Percentiles rank a stretch among this genome's conserved stretches.
These are phyloP conservation scores for Encarsia formosa DNA, from an alignment of 2,888 invertebrate species.

Conservation along the genomic window DNA sequence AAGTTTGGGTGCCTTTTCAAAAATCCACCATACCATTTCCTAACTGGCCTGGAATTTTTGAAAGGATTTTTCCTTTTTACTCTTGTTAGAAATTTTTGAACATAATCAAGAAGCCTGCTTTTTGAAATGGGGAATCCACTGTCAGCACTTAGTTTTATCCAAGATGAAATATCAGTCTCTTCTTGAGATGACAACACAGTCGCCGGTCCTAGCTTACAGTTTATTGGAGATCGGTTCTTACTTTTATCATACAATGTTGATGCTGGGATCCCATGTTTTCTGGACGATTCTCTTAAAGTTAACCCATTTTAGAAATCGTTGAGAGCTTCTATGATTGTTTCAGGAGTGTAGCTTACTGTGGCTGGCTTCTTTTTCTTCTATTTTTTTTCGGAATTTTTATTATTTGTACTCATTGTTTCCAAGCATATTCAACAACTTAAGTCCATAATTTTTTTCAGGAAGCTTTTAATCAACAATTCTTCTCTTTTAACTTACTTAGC, in stretches of 20 bases:
- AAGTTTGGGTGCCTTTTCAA: conserved; percentile 39
- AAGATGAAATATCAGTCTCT: conserved; percentile 8
- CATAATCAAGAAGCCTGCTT: conserved; percentile 36
- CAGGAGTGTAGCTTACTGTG: too few relatives aligned
- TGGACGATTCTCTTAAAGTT: not conserved
- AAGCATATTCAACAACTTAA: too few relatives aligned
- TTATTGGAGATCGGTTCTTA: not conserved
- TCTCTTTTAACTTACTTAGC: too few relatives aligned
- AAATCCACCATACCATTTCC: conserved; percentile 42
- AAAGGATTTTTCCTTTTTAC: conserved; percentile 31
- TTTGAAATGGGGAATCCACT: conserved; percentile 29
- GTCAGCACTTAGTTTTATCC: not conserved
- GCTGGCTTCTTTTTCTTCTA: too few relatives aligned
- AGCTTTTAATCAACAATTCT: too few relatives aligned
- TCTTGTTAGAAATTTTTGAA: conserved; percentile 30
- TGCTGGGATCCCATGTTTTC: conserved; percentile 3
- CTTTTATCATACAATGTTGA: conserved; percentile 3
- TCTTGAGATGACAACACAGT: conserved; percentile 13
- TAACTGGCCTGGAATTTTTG: conserved; percentile 39
- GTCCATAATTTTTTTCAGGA: too few relatives aligned
- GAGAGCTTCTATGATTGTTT: too few relatives aligned
- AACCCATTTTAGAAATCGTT: not conserved
- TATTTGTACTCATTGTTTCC: too few relatives aligned
- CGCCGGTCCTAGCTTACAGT: conserved; percentile 5
- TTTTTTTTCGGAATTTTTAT: too few relatives aligned